These are phyloP conservation scores for Calypte anna DNA, from an alignment of 2,113 vertebrate genomes.

Conservation along the genomic window DNA sequence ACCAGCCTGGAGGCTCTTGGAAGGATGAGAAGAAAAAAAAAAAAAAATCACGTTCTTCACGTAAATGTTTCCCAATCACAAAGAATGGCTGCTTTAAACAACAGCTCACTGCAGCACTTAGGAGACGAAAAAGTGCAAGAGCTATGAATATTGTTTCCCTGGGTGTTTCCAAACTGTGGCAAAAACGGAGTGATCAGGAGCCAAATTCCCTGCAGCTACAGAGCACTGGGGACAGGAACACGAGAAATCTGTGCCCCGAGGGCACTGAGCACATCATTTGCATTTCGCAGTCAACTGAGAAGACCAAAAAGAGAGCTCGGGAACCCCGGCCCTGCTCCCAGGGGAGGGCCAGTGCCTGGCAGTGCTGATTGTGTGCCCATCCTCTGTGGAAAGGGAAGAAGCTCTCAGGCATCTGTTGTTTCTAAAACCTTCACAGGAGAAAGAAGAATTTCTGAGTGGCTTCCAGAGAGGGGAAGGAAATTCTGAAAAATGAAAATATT, in stretches of 20 bases:
- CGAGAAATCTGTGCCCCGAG: not conserved
- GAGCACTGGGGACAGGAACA: not conserved
- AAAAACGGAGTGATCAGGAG: not conserved
- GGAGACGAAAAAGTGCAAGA: not conserved
- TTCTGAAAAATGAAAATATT: not conserved
- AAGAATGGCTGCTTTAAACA: not conserved
- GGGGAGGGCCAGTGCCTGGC: not conserved
- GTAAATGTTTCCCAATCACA: not conserved
- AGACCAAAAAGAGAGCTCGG: not conserved
- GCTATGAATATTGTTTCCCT: not conserved
- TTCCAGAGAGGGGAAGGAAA: not conserved
- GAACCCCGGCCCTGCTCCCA: not conserved
- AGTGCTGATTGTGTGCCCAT: not conserved
- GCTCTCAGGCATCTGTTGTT: not conserved
- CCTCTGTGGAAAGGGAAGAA: not conserved
- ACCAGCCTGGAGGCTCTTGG: not conserved
- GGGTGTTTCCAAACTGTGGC: not conserved
- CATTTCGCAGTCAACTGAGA: not conserved
- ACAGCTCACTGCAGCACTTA: not conserved
- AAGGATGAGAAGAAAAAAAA: not conserved
- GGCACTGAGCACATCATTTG: not conserved
- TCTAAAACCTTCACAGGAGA: not conserved
- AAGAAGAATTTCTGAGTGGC: not conserved
- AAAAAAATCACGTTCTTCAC: not conserved
- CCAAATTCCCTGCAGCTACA: not conserved